Evolutionary conservation across 2,888 invertebrate species (phyloP).

Genomic region (Hydraecia micacea): DNA sequence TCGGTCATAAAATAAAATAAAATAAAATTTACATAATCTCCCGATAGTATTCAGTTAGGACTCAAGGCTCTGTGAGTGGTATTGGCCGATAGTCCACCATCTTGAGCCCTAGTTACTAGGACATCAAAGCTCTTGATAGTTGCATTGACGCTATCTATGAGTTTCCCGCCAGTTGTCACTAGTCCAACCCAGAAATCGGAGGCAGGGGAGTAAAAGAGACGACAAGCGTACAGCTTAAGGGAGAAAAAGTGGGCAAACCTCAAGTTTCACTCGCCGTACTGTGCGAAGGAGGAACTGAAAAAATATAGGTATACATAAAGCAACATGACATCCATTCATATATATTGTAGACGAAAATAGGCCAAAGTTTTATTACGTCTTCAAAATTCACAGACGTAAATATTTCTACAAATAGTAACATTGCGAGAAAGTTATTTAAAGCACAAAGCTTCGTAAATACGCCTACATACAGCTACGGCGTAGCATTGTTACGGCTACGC

Average conservation of each 20-base stretch:
- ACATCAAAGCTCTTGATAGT: conserved; percentile 94
- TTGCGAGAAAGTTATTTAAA: background rate
- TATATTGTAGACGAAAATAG: background rate
- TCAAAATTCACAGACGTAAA: background rate
- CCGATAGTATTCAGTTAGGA: background rate
- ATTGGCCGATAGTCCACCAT: conserved; percentile 76
- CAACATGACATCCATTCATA: conserved; percentile 10
- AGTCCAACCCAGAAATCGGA: conserved; percentile 95
- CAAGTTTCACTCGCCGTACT: conserved; percentile 94
- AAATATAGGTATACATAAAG: background rate
- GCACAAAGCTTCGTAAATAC: background rate
- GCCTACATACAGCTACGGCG: background rate
- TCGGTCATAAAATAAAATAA: too few species aligned
- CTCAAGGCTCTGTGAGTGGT: background rate
- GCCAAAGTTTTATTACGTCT: background rate
- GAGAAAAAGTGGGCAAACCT: conserved; percentile 96
- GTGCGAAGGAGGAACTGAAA: conserved; percentile 92
- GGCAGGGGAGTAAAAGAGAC: conserved; percentile 95
- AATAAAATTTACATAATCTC: too few species aligned
- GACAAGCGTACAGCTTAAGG: conserved; percentile 96
- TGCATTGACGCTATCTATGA: conserved; percentile 92
- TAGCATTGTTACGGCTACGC: background rate
- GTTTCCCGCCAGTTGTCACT: conserved; percentile 94
- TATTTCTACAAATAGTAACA: background rate
- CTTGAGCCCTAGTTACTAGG: conserved; percentile 95